phyloP scores from a whole-genome alignment of 1,140 invertebrate genomes.

The Akabosia matsudoensis region DNA sequence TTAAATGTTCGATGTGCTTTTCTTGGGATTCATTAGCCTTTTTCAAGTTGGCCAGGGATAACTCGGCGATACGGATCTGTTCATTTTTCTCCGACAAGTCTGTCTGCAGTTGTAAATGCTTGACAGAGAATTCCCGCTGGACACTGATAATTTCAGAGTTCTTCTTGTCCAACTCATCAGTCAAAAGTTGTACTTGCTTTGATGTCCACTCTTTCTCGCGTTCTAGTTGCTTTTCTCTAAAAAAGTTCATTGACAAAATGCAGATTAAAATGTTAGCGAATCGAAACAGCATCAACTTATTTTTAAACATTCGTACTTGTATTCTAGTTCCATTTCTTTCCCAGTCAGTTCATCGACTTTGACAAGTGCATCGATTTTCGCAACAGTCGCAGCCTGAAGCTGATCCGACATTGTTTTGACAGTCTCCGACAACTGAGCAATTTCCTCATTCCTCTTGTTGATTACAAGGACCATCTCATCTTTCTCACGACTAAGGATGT shows the following conservation, averaged over 20 bases:
- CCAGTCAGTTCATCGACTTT: constrained; percentile 74
- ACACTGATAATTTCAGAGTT: constrained; percentile 71
- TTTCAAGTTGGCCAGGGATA: constrained; percentile 61
- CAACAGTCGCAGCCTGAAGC: constrained; percentile 63
- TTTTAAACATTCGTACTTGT: constrained; percentile 55
- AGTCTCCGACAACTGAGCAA: constrained; percentile 65
- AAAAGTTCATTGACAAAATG: constrained; percentile 25
- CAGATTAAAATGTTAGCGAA: neutral
- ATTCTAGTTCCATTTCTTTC: constrained; percentile 71
- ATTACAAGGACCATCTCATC: constrained; percentile 66
- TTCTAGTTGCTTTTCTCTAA: constrained; percentile 71
- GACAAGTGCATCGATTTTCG: constrained; percentile 77
- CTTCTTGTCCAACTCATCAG: constrained; percentile 69
- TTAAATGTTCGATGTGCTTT: constrained; percentile 66
- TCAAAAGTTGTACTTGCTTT: constrained; percentile 71
- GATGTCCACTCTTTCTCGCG: constrained; percentile 70
- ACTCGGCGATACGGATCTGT: constrained; percentile 62
- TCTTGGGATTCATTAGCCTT: constrained; percentile 66
- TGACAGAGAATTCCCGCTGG: constrained; percentile 68
- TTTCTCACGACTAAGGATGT: constrained; percentile 54
- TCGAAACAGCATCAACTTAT: constrained; percentile 28
- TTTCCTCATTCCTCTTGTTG: constrained; percentile 65
- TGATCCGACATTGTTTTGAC: constrained; percentile 63
- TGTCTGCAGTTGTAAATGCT: constrained; percentile 69
- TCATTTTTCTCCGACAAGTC: constrained; percentile 73